These are phyloP conservation scores for Rana temporaria DNA, from an alignment of 2,113 vertebrate species.

Conservation along the genomic window DNA sequence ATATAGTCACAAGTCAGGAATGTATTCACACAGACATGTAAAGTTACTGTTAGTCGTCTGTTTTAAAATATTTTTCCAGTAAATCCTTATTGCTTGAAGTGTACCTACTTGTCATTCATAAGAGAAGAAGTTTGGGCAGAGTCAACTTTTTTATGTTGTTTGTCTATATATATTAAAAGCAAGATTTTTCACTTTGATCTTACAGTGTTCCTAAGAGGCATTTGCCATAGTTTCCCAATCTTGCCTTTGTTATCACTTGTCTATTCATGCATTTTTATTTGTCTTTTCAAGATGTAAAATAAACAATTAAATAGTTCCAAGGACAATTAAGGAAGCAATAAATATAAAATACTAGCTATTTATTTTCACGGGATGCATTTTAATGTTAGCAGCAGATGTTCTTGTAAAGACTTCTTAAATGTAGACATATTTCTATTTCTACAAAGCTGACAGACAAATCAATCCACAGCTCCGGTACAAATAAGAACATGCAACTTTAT, in stretches of 20 bases:
- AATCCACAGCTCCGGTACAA: constrained; percentile 24
- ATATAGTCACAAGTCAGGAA: no score
- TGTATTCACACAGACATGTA: no score
- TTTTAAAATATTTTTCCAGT: no score
- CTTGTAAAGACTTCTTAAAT: constrained; percentile 35
- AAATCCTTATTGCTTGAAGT: no score
- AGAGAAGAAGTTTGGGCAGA: no score
- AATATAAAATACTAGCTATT: constrained; percentile 13
- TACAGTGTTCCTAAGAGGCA: background rate
- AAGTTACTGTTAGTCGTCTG: no score
- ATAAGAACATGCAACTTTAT: constrained; percentile 10
- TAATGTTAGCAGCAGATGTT: constrained; percentile 29
- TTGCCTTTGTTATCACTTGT: background rate
- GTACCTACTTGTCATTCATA: no score
- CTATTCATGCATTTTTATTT: background rate
- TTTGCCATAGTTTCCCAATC: background rate
- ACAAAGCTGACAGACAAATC: constrained; percentile 34
- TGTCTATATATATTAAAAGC: no score
- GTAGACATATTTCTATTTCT: constrained; percentile 2
- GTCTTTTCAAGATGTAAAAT: constrained; percentile 13
- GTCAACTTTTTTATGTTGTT: no score
- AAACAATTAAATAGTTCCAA: constrained; percentile 1
- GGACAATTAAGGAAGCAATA: constrained; percentile 9
- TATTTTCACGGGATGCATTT: background rate
- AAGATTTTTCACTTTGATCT: no score